A percentile compares a stretch with the other conserved stretches of the same genome.
Conservation (phyloP, 2,113 vertebrate species). For the Paramormyrops kingsleyae region DNA sequence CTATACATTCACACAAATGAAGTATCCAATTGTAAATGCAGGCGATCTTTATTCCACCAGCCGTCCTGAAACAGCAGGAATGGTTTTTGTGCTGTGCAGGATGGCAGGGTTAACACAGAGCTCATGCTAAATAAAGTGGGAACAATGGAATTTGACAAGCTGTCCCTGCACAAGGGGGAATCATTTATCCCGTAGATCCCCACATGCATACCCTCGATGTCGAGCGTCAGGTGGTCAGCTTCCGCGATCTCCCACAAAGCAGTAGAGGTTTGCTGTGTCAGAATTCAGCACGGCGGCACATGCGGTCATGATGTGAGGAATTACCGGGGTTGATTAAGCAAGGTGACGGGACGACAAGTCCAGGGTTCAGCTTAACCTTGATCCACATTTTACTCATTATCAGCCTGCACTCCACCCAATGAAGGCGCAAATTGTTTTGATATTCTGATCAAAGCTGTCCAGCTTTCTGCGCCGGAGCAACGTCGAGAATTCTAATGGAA, state of each 20-base stretch:
- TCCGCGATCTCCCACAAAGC: background rate
- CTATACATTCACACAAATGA: background rate
- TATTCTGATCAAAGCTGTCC: conserved; percentile 57
- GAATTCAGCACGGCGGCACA: background rate
- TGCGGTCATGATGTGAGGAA: background rate
- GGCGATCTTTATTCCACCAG: background rate
- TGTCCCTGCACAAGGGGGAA: background rate
- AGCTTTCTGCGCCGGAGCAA: conserved; percentile 40
- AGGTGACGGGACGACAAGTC: conserved; percentile 39
- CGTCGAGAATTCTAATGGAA: conserved; percentile 5
- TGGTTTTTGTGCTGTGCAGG: background rate
- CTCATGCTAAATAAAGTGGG: background rate
- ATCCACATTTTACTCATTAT: conserved; percentile 31
- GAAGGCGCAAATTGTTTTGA: conserved; percentile 61
- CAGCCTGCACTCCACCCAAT: conserved; percentile 34
- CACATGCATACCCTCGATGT: background rate
- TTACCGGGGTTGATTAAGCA: conserved; percentile 51
- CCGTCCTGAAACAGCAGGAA: background rate
- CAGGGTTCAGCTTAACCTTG: conserved; percentile 45
- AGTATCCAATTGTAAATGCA: background rate
- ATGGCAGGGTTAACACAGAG: background rate
- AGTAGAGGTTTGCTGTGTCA: background rate
- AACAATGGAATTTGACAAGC: background rate
- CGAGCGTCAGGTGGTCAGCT: background rate
- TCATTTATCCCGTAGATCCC: background rate